Conservation (phyloP, 2,888 invertebrate genomes). For the Luffia ferchaultella region DNA sequence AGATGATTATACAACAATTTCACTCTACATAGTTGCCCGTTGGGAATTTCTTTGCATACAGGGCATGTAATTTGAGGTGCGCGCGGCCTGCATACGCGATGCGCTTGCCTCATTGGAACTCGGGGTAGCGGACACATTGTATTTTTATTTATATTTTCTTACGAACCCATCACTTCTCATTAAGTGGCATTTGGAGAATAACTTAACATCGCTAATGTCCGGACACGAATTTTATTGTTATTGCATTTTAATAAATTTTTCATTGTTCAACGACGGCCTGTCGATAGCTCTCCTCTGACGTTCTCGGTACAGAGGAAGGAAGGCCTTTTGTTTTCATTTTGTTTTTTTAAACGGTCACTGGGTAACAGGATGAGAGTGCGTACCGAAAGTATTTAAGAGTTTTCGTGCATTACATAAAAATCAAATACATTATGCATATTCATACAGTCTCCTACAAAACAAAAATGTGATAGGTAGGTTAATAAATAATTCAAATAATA, state of each 20-base stretch:
- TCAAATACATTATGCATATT: too few species aligned
- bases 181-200: constrained; percentile 65
- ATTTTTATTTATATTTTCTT: constrained; percentile 57
- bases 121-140: constrained; percentile 40
- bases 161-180: constrained; percentile 66
- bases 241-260: constrained; percentile 61
- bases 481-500: too few species aligned
- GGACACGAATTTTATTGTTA: constrained; percentile 66
- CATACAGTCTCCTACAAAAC: too few species aligned
- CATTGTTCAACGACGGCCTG: constrained; percentile 41
- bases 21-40: constrained; percentile 15
- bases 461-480: too few species aligned
- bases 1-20: background rate
- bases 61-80: constrained; percentile 49
- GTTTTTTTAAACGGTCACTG: background rate
- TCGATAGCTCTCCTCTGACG: constrained; percentile 33
- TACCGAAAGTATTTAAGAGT: too few species aligned
- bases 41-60: constrained; percentile 51
- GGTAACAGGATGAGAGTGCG: too few species aligned
- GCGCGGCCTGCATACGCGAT: constrained; percentile 53
- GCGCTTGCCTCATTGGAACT: constrained; percentile 32
- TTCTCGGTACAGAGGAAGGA: constrained; percentile 57
- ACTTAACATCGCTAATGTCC: constrained; percentile 62
- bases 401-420: too few species aligned
- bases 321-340: constrained; percentile 36